These are phyloP conservation scores for Cataglyphis hispanica DNA, from an alignment of 1,140 invertebrate genomes.

Conservation along the genomic window DNA sequence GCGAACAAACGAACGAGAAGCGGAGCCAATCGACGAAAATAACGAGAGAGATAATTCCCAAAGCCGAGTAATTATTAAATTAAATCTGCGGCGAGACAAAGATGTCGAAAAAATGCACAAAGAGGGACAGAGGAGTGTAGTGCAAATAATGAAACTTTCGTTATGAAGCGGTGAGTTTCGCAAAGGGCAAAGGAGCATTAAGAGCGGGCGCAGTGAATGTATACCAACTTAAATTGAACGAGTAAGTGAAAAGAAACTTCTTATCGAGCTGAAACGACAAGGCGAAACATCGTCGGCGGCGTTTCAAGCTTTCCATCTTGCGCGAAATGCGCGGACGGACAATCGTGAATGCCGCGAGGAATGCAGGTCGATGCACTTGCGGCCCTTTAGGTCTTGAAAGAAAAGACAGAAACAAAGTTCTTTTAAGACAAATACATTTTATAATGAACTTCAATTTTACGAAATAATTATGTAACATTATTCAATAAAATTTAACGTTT, in stretches of 20 bases:
- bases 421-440: background rate
- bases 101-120: constrained; percentile 14
- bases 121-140: background rate
- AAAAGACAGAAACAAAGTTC: background rate
- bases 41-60: constrained; percentile 33
- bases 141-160: constrained; percentile 45
- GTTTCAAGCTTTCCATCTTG: constrained; percentile 31
- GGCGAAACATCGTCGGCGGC: constrained; percentile 13
- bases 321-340: background rate
- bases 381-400: background rate
- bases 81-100: constrained; percentile 7
- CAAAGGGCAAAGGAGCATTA: constrained; percentile 43
- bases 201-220: constrained; percentile 12
- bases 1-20: background rate
- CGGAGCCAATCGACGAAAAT: constrained; percentile 9
- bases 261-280: constrained; percentile 51
- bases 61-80: constrained; percentile 46
- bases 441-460: background rate
- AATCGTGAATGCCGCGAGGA: background rate
- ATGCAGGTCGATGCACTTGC: constrained; percentile 3
- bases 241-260: constrained; percentile 65
- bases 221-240: constrained; percentile 63
- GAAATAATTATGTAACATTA: background rate
- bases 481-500: background rate
- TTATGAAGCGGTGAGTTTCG: constrained; percentile 46